phyloP scores from a whole-genome alignment of 2,888 invertebrate genomes.

The Leptinotarsa tumamoca region DNA sequence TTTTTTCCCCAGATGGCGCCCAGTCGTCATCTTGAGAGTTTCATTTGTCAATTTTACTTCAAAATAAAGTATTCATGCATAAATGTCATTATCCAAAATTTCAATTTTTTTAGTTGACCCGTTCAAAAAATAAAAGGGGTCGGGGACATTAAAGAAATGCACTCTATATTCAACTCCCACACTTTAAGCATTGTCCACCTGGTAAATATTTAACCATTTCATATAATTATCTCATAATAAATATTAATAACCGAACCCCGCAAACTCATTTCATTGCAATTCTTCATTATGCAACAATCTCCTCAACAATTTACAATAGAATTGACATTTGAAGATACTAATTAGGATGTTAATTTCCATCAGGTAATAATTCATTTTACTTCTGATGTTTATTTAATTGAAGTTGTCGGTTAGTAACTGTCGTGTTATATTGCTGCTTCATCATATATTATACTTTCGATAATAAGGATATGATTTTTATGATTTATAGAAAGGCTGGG shows the following conservation, averaged over 20 bases:
- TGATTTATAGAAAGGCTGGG: background rate
- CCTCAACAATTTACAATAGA: background rate
- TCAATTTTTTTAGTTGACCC: too few relatives aligned
- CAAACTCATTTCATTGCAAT: constrained; percentile 4
- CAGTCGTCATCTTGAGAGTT: too few relatives aligned
- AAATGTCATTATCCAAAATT: too few relatives aligned
- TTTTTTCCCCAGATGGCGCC: too few relatives aligned
- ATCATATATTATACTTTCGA: background rate
- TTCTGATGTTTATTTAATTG: constrained; percentile 7
- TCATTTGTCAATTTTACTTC: too few relatives aligned
- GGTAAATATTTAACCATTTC: background rate
- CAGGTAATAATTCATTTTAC: constrained; percentile 5
- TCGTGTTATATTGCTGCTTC: background rate
- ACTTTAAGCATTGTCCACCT: background rate
- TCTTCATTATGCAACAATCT: constrained; percentile 6
- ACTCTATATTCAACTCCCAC: too few relatives aligned
- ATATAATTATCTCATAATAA: background rate
- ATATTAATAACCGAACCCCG: background rate
- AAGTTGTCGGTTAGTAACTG: background rate
- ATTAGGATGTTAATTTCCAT: constrained; percentile 13
- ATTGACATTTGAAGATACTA: constrained; percentile 13
- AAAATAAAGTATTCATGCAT: too few relatives aligned
- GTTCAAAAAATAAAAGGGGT: too few relatives aligned
- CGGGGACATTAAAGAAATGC: too few relatives aligned
- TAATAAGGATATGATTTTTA: background rate